Evolutionary conservation across 1,140 invertebrate genomes (phyloP).

Genomic region (Dufourea novaeangliae): DNA sequence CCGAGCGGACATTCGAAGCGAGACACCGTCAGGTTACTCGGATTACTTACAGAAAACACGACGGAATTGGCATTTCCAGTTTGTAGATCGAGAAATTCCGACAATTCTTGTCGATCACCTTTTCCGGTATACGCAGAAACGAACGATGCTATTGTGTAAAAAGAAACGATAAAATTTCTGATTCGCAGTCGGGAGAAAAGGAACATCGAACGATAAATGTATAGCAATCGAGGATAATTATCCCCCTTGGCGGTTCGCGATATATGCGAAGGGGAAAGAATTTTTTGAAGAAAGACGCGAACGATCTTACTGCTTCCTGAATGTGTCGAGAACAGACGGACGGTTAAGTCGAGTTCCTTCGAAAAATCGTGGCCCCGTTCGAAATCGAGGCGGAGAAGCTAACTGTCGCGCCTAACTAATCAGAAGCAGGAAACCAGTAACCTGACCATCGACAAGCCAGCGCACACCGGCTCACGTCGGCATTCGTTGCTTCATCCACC

Average conservation of each 20-base stretch:
- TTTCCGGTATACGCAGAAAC: too few species aligned
- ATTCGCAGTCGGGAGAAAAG: too few species aligned
- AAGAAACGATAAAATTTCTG: too few species aligned
- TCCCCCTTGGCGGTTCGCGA: not conserved
- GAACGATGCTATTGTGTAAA: too few species aligned
- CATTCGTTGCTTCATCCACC: conserved; percentile 56
- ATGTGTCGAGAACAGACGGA: too few species aligned
- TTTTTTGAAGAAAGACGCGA: not conserved
- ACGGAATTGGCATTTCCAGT: too few species aligned
- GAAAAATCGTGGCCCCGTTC: not conserved
- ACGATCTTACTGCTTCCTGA: not conserved
- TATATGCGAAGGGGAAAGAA: not conserved
- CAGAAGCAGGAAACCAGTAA: conserved; percentile 46
- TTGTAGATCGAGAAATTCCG: too few species aligned
- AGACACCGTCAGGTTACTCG: too few species aligned
- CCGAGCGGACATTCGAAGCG: too few species aligned
- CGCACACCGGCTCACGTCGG: conserved; percentile 23
- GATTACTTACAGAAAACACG: too few species aligned
- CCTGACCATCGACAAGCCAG: conserved; percentile 59
- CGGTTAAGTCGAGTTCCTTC: not conserved
- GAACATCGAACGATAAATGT: not conserved
- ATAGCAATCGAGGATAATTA: not conserved
- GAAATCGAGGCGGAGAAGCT: conserved; percentile 25
- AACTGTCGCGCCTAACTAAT: conserved; percentile 48
- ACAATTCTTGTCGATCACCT: too few species aligned